Evolutionary conservation across 1,140 invertebrate genomes (phyloP), one percentile per base, ranked within the genome.

Genomic region (Panagrolaimus sp.): DNA sequence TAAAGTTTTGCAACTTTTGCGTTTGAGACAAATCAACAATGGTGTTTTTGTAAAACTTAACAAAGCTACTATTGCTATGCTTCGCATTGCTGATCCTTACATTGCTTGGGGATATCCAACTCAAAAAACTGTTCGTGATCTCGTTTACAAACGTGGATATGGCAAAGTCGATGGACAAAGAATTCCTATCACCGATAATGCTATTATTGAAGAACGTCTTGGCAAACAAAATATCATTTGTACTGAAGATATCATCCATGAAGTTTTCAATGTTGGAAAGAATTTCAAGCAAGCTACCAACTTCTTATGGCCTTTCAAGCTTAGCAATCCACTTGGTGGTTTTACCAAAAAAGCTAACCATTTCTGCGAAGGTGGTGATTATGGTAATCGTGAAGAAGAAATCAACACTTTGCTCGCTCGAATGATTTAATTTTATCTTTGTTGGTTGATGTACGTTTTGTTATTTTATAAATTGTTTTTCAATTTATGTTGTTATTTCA

Each of bases 321-420:
- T 99, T 65, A 98, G 96, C 88, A 98, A 94, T 74, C 96, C 96
- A 68, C 95, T 90, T 79, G 96, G 95, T 78, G 96, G 96, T 80
- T 99, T 95, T 94, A 89, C 92, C 78, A 96, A 96, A 88, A 99
- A 99, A 89, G 92, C 91, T 65, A 96, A 93, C 84, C 96, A 99
- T 84, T 99, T 94, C 84, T 94, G 97, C 62, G 95, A 98, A 85
- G 96, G 96, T 84, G 96, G 96, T 83, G 96, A 99, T 86, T 98
- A 95, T 84, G 96, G 96, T 73, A 94, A 95, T 86, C 88, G 96
- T 74, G 96, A 98, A 86, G 92, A 96, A 79, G 90, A 93, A 85
- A 92, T 98, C 82, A 99, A 99, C 85, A 89, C 90, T 83, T 89
- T 99, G 72, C 88, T 98, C 70, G 89, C 91, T 85, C 89, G 89